These are phyloP conservation scores for Tuta absoluta DNA, from an alignment of 2,888 invertebrate species.

Conservation along the genomic window DNA sequence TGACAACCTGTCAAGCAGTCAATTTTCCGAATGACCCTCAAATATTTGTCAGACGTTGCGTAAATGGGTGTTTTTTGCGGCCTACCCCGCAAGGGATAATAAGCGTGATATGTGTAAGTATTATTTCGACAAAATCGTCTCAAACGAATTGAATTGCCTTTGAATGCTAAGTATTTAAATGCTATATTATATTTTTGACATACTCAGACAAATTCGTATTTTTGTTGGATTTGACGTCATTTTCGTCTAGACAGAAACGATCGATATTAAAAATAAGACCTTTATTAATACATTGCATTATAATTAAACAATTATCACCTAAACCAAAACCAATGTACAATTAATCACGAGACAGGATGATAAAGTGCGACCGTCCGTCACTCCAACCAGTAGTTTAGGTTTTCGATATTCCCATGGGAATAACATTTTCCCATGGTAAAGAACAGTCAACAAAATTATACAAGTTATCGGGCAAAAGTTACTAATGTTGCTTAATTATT, in stretches of 20 bases:
- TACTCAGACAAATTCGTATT: too few species aligned
- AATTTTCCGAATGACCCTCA: too few species aligned
- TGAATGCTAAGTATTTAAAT: too few species aligned
- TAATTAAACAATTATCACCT: conserved; percentile 41
- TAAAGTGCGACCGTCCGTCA: conserved; percentile 28
- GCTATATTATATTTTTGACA: too few species aligned
- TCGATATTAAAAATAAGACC: conserved; percentile 44
- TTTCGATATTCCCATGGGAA: not conserved
- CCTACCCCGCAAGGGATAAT: too few species aligned
- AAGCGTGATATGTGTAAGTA: too few species aligned
- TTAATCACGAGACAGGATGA: conserved; percentile 34
- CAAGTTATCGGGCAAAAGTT: too few species aligned
- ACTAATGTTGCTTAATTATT: too few species aligned
- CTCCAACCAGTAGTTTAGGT: not conserved
- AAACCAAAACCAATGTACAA: conserved; percentile 48
- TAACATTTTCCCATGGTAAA: not conserved
- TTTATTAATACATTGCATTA: conserved; percentile 46
- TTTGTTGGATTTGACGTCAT: too few species aligned
- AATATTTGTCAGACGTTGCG: too few species aligned
- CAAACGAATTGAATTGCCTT: not conserved
- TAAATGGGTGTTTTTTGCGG: too few species aligned
- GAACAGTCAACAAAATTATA: not conserved
- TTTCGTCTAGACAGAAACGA: conserved; percentile 33
- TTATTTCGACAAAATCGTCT: not conserved
- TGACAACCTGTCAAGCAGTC: too few species aligned